Conservation (phyloP, 2,113 vertebrate species). For the Ceyx cyanopectus region DNA sequence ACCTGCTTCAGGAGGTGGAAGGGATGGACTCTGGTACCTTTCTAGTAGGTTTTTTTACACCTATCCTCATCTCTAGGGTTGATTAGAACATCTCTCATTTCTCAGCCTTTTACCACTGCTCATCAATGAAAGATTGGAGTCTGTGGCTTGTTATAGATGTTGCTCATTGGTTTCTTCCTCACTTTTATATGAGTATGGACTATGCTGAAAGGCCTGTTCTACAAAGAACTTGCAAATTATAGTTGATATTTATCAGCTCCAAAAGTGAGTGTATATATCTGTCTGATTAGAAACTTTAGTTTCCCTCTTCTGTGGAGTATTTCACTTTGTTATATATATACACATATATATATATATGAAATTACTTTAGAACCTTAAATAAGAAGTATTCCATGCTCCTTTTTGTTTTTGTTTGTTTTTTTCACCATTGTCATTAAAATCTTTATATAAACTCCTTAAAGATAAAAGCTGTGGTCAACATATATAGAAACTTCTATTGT, state of each 20-base stretch:
- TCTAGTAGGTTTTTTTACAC: fast-evolving
- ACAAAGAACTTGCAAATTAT: not conserved
- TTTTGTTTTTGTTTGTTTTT: not conserved
- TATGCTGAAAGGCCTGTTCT: not conserved
- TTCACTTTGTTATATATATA: not conserved
- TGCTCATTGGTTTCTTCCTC: not conserved
- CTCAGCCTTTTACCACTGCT: not conserved
- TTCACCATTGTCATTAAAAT: not conserved
- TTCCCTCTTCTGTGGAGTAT: not conserved
- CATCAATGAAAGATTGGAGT: not conserved
- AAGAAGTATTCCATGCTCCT: not conserved
- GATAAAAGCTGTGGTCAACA: not conserved
- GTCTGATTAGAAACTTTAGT: not conserved
- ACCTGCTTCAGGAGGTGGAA: not conserved
- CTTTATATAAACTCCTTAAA: not conserved
- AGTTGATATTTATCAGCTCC: not conserved
- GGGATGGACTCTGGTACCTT: not conserved
- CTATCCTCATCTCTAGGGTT: not conserved
- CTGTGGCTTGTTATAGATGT: not conserved
- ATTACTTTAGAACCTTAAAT: not conserved
- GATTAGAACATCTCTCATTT: not conserved
- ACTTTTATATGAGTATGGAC: not conserved
- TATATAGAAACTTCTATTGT: not conserved
- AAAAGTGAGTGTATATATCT: not conserved
- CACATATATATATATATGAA: not conserved